phyloP scores from a whole-genome alignment of 2,888 invertebrate genomes.

The Serripes groenlandicus region DNA sequence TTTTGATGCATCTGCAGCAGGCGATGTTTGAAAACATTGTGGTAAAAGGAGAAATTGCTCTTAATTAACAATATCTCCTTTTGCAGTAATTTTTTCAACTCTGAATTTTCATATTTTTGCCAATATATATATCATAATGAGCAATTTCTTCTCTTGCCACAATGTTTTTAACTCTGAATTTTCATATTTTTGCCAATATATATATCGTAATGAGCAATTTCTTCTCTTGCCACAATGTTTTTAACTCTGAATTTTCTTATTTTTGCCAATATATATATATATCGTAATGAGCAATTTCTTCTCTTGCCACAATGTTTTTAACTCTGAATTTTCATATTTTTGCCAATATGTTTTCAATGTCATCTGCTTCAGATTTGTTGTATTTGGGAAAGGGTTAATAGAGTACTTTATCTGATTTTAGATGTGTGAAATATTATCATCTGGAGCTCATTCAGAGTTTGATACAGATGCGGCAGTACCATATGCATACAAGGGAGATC shows the following conservation, averaged over 20 bases:
- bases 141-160: background rate
- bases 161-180: background rate
- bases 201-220: background rate
- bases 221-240: background rate
- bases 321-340: background rate
- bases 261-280: background rate
- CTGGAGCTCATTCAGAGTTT: conserved; percentile 52
- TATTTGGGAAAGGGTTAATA: too few relatives aligned
- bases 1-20: too few relatives aligned
- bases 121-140: background rate
- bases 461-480: conserved; percentile 69
- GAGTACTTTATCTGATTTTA: conserved; percentile 3
- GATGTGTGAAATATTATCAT: conserved; percentile 47
- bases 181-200: background rate
- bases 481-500: conserved; percentile 65
- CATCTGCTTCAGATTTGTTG: background rate
- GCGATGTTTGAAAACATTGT: background rate
- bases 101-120: background rate
- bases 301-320: background rate
- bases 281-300: background rate
- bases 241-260: background rate
- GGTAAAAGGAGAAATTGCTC: background rate
- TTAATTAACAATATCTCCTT: background rate
- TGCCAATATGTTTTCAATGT: background rate
- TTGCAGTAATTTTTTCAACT: background rate